Evolutionary conservation across 1,140 invertebrate genomes (phyloP), one percentile per base, ranked within the genome.

Genomic region (Micrasema minimum): DNA sequence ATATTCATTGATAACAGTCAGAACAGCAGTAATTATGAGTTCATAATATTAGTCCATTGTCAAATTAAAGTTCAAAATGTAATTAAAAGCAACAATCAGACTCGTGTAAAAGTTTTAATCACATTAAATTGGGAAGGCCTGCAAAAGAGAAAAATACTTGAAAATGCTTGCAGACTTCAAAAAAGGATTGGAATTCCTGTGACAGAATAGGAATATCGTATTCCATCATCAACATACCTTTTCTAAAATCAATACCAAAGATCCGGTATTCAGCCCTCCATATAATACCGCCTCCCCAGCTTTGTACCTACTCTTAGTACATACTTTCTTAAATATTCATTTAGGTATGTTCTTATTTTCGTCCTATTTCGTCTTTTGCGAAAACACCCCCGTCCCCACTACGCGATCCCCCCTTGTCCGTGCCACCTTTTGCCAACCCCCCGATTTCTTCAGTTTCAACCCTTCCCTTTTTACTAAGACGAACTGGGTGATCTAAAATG

Each of bases 331-430:
- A 75, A 75, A 75, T 75, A 75, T 75, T 75, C 73, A 75, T 75
- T 69, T 75, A 75, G 73, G 73, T 75, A 75, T 75, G 73, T 75
- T 75, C 73, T 75, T 72, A 75, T 75, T 75, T 75, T 75, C 73
- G 70, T 75, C 69, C 73, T 75, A 75, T 75, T 75, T 75, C 73
- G 73, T 75, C 73, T 72, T 72, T 71, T 72, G 68, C 73, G 70
- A 75, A 75, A 75, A 71, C 73, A 75, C 73, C 73, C 69, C 65
- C 18, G n/a, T 51, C 43, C 16, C 43, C 51, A 53, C 22, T 7
- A 35, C 31, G 0, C 14, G 7, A 23, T 9, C 68, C 16, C 38
- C 35, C 57, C 4, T 23, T 35, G 22, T 16, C 59, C 66, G 26
- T 66, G 61, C 20, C 41, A 23, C 41, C 53, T 14, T 46, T 61